Conservation (phyloP, 2,888 invertebrate species). For the Gari tellinella region DNA sequence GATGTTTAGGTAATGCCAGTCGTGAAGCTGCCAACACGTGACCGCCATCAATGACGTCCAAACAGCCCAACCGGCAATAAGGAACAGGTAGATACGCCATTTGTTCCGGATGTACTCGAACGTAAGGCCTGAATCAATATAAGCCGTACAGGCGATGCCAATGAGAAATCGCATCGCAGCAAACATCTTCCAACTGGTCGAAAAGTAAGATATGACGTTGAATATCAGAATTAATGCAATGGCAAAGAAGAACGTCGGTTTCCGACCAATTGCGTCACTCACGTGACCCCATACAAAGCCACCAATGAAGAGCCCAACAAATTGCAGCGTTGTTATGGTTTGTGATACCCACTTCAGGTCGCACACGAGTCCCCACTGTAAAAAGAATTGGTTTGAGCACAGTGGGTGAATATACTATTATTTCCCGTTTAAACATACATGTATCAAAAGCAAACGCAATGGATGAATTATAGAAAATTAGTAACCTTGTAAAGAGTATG, state of each 20-base stretch:
- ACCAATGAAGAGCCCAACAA: slow-evolving; percentile 67
- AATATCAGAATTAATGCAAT: slow-evolving; percentile 36
- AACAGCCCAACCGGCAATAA: slow-evolving; percentile 60
- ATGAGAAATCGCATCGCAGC: slow-evolving; percentile 63
- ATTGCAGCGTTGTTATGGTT: slow-evolving; percentile 65
- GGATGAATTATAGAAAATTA: too few relatives aligned
- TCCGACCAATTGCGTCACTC: slow-evolving; percentile 65
- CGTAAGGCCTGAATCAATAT: slow-evolving; percentile 31
- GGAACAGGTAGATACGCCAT: slow-evolving; percentile 54
- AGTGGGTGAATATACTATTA: too few relatives aligned
- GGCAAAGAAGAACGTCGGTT: slow-evolving; percentile 59
- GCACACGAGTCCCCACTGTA: slow-evolving; percentile 67
- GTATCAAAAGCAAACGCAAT: too few relatives aligned
- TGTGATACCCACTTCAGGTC: slow-evolving; percentile 61
- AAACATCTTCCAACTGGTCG: slow-evolving; percentile 70
- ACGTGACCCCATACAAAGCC: slow-evolving; percentile 62
- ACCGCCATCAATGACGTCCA: slow-evolving; percentile 62
- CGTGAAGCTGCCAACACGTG: slow-evolving; percentile 57
- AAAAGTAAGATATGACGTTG: slow-evolving; percentile 60
- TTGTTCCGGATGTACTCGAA: slow-evolving; percentile 64
- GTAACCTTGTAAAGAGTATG: too few relatives aligned
- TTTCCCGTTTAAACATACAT: too few relatives aligned
- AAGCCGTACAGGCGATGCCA: slow-evolving; percentile 57
- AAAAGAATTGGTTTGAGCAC: slow-evolving; percentile 11
- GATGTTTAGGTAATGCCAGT: slow-evolving; percentile 68